Conservation (phyloP, 2,888 invertebrate species). For the Eristalis intricaria region DNA sequence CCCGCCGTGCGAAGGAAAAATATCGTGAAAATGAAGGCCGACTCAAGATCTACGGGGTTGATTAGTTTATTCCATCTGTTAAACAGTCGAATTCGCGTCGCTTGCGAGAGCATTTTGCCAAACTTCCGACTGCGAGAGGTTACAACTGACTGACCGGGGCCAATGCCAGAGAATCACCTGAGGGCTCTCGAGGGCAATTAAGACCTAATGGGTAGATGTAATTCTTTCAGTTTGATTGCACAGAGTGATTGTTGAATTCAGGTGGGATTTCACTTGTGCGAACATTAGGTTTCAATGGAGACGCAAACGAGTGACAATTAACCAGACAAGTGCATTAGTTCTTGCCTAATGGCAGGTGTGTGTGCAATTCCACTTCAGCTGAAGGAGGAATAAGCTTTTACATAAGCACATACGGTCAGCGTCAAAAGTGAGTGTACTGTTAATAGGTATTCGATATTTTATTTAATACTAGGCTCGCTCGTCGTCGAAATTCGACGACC, state of each 20-base stretch:
- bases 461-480: too few relatives aligned
- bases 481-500: too few relatives aligned
- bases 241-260: background rate
- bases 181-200: slow-evolving; percentile 5
- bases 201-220: background rate
- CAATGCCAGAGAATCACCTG: background rate
- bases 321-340: too few relatives aligned
- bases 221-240: background rate
- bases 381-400: too few relatives aligned
- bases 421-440: too few relatives aligned
- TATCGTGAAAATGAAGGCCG: slow-evolving; percentile 57
- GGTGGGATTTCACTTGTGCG: background rate
- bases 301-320: too few relatives aligned
- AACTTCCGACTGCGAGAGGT: background rate
- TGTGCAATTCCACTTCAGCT: background rate
- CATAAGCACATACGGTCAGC: too few relatives aligned
- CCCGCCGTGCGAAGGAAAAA: slow-evolving; percentile 70
- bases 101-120: background rate
- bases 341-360: too few relatives aligned
- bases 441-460: too few relatives aligned
- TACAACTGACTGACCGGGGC: background rate
- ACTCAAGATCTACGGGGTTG: slow-evolving; percentile 52
- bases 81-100: background rate
- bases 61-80: slow-evolving; percentile 13
- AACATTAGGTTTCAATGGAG: background rate